phyloP scores from a whole-genome alignment of 2,888 invertebrate species.

The Protodeltote pygarga region DNA sequence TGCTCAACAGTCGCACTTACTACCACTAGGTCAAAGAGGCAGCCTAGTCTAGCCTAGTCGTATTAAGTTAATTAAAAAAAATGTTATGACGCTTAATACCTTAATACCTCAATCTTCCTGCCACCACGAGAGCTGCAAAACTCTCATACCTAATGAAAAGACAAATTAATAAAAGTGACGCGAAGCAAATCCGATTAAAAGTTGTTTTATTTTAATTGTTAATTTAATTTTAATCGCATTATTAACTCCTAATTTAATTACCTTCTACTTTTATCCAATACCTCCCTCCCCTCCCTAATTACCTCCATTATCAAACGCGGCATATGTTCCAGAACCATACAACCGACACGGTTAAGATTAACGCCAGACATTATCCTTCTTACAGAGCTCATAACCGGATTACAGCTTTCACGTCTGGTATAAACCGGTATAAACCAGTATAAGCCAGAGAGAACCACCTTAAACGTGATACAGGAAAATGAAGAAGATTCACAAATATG shows the following conservation, averaged over 20 bases:
- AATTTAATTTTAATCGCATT: too few relatives aligned
- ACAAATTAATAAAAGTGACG: too few relatives aligned
- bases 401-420: conserved; percentile 31
- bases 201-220: too few relatives aligned
- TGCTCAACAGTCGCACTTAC: too few relatives aligned
- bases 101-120: too few relatives aligned
- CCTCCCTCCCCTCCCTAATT: conserved; percentile 19
- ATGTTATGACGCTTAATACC: too few relatives aligned
- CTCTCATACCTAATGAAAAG: too few relatives aligned
- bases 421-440: conserved; percentile 27
- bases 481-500: conserved; percentile 14
- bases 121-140: too few relatives aligned
- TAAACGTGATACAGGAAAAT: neutral
- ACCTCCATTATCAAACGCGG: conserved; percentile 17
- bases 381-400: conserved; percentile 41
- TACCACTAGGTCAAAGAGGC: too few relatives aligned
- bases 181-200: too few relatives aligned
- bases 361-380: conserved; percentile 33
- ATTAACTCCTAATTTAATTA: neutral
- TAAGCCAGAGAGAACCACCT: conserved; percentile 15
- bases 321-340: conserved; percentile 13
- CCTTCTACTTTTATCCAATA: conserved; percentile 2
- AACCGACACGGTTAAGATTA: conserved; percentile 22
- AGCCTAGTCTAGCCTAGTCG: too few relatives aligned
- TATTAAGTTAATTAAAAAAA: too few relatives aligned